Conservation (phyloP, 2,797 vertebrate genomes). For the Lepilemur septentrionalis region DNA sequence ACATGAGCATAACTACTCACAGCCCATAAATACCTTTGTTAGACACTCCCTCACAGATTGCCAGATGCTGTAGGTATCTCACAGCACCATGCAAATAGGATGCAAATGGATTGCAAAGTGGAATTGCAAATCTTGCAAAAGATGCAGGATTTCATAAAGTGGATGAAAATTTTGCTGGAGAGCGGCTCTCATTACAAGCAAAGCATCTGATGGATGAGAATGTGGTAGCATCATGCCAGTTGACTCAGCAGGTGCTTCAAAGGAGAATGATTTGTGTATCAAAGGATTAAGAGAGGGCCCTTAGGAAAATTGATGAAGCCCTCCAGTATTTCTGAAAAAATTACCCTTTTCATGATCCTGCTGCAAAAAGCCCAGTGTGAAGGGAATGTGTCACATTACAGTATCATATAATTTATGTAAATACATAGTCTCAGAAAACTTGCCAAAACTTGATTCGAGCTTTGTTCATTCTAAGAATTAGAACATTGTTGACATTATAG, state of each 20-base stretch:
- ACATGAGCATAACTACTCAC: fast-evolving
- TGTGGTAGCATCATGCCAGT: background rate
- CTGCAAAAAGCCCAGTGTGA: background rate
- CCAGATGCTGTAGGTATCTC: background rate
- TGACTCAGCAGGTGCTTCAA: slow-evolving; percentile 43
- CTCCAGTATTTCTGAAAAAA: slow-evolving; percentile 43
- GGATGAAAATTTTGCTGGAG: slow-evolving; percentile 26
- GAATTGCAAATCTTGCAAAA: slow-evolving; percentile 17
- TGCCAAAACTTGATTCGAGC: slow-evolving; percentile 60
- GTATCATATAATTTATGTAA: background rate
- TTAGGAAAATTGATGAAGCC: slow-evolving; percentile 27
- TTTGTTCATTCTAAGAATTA: background rate
- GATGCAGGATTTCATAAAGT: slow-evolving; percentile 45
- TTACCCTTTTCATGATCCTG: background rate
- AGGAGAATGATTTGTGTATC: slow-evolving; percentile 53
- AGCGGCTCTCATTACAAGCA: background rate
- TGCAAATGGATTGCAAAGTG: slow-evolving; percentile 5
- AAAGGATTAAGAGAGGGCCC: slow-evolving; percentile 53
- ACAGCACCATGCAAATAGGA: background rate
- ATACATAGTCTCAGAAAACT: background rate
- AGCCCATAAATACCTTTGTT: background rate
- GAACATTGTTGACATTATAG: background rate
- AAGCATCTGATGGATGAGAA: background rate
- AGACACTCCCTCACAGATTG: background rate
- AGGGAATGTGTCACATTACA: background rate